Evolutionary conservation across 2,797 vertebrate genomes (phyloP).

Genomic region (Choloepus didactylus): DNA sequence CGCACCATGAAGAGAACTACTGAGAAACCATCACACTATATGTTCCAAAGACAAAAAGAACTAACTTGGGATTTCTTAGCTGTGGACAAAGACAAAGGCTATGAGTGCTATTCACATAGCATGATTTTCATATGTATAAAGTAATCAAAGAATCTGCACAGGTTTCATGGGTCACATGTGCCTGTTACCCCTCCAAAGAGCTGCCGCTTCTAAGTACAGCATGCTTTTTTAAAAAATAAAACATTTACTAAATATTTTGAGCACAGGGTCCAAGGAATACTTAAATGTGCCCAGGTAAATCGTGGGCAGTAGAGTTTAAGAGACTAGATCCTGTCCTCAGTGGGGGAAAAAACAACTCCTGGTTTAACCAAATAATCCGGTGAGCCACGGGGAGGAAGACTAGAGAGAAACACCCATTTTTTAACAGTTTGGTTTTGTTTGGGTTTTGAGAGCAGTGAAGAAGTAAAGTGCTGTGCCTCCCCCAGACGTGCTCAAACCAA

Average conservation of each 20-base stretch:
- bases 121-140: background rate
- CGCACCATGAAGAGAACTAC: conserved; percentile 3
- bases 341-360: conserved; percentile 65
- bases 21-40: conserved; percentile 42
- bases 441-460: background rate
- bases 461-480: background rate
- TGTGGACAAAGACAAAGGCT: conserved; percentile 1
- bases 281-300: conserved; percentile 57
- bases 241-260: conserved; percentile 41
- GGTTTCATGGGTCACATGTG: background rate
- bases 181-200: background rate
- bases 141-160: background rate
- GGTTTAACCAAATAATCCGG: background rate
- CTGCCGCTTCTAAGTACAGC: conserved; percentile 32
- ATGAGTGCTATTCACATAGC: background rate
- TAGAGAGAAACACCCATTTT: background rate
- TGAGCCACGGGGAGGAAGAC: background rate
- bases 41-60: conserved; percentile 58
- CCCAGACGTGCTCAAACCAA: background rate
- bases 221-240: conserved; percentile 14
- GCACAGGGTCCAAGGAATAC: conserved; percentile 58
- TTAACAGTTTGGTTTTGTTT: background rate
- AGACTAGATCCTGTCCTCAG: conserved; percentile 18
- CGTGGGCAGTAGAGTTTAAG: conserved; percentile 43
- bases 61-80: background rate